Evolutionary conservation across 1,140 invertebrate genomes (phyloP).

Genomic region (Procambarus virginalis): DNA sequence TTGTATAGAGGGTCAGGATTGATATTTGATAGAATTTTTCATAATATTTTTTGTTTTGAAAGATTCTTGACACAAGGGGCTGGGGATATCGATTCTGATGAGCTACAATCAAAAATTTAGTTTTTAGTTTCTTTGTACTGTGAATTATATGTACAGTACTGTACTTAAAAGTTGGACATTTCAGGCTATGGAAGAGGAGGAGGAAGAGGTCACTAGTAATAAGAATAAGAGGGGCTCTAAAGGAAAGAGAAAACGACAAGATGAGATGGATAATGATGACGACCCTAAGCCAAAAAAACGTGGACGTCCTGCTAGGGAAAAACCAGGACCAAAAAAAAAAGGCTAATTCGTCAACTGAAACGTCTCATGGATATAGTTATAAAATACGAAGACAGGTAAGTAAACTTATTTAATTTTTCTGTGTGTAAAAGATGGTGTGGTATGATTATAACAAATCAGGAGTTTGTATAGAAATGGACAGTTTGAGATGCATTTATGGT

Average conservation of each 20-base stretch:
- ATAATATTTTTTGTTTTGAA: background rate
- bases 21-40: background rate
- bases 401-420: background rate
- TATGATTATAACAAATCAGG: no score
- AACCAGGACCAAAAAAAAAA: slow-evolving; percentile 74
- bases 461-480: no score
- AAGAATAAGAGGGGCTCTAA: slow-evolving; percentile 64
- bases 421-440: no score
- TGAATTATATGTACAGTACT: background rate
- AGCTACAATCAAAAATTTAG: background rate
- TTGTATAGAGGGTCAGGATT: background rate
- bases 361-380: slow-evolving; percentile 88
- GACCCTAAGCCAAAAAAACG: slow-evolving; percentile 68
- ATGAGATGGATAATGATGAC: slow-evolving; percentile 74
- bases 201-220: slow-evolving; percentile 70
- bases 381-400: slow-evolving; percentile 85
- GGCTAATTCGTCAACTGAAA: slow-evolving; percentile 81
- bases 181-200: slow-evolving; percentile 72
- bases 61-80: background rate
- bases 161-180: slow-evolving; percentile 71
- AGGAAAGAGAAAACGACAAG: slow-evolving; percentile 73
- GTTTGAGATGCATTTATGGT: no score
- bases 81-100: no score
- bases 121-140: background rate
- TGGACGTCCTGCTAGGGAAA: slow-evolving; percentile 72